A percentile compares a stretch with the other conserved stretches of the same genome.
Evolutionary conservation across 2,797 vertebrate genomes (phyloP).

Genomic region (Crenichthys baileyi): DNA sequence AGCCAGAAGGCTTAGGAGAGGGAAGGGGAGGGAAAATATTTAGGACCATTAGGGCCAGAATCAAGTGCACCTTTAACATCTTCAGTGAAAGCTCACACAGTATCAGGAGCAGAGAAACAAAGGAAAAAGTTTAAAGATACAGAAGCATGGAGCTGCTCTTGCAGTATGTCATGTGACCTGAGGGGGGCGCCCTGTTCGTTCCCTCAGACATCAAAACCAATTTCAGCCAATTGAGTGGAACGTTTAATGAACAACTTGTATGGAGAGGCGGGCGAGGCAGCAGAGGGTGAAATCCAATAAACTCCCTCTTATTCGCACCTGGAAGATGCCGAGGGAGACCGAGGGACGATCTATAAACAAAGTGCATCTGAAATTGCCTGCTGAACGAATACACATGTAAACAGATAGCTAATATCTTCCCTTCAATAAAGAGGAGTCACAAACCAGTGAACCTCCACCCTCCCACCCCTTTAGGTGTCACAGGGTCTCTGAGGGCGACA

Average conservation of each 20-base stretch:
- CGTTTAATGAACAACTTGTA: constrained; percentile 78
- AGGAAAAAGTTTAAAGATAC: constrained; percentile 33
- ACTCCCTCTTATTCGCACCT: constrained; percentile 70
- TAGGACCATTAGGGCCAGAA: constrained; percentile 7
- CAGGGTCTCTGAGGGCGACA: constrained; percentile 38
- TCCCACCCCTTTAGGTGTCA: constrained; percentile 36
- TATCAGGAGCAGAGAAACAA: not conserved
- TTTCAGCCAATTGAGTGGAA: constrained; percentile 77
- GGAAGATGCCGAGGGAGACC: constrained; percentile 58
- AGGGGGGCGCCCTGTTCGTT: constrained; percentile 65
- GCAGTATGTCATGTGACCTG: constrained; percentile 39
- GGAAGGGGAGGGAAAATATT: not conserved
- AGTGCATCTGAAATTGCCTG: constrained; percentile 73
- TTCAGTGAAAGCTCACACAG: constrained; percentile 23
- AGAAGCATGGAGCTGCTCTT: constrained; percentile 38
- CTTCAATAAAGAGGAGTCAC: constrained; percentile 74
- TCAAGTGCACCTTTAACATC: not conserved
- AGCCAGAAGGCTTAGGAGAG: constrained; percentile 84
- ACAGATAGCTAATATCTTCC: constrained; percentile 78
- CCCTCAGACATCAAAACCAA: constrained; percentile 64
- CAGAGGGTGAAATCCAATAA: constrained; percentile 81
- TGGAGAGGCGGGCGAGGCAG: constrained; percentile 61
- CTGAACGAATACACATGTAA: constrained; percentile 77
- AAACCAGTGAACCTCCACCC: constrained; percentile 57
- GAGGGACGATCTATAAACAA: constrained; percentile 75